These are phyloP conservation scores for Etheostoma cragini DNA, from an alignment of 2,113 vertebrate species.

Conservation along the genomic window DNA sequence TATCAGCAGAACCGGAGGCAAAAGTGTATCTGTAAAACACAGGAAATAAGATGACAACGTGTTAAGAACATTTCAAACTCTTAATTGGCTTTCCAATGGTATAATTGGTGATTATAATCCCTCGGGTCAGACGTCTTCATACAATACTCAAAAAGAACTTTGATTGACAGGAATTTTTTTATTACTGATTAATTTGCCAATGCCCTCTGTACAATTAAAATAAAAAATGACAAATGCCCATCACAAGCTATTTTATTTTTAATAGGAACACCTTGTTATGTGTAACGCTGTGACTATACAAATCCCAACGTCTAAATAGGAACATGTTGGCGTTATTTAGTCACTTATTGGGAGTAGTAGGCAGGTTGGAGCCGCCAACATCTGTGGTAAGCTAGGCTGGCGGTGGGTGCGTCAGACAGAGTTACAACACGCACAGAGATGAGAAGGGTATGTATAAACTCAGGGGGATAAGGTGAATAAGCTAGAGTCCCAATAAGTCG, in stretches of 20 bases:
- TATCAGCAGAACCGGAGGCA: slow-evolving; percentile 98
- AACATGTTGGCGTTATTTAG: no score
- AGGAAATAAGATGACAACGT: neutral
- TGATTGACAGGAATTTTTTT: neutral
- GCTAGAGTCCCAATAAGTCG: no score
- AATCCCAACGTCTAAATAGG: no score
- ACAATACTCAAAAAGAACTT: neutral
- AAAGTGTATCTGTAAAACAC: slow-evolving; percentile 92
- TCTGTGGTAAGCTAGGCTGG: no score
- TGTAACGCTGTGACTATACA: no score
- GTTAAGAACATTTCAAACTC: neutral
- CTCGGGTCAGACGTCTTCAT: neutral
- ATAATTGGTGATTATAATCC: neutral
- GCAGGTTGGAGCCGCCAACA: no score
- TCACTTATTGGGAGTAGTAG: no score
- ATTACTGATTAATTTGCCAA: neutral
- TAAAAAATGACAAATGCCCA: neutral
- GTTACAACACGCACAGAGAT: no score
- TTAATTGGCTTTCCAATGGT: neutral
- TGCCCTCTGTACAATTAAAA: neutral
- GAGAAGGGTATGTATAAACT: no score
- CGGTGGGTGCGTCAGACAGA: no score
- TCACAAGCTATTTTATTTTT: neutral
- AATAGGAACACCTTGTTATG: no score
- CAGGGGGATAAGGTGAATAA: no score